Base-by-base conservation (phyloP, 2,888 invertebrate genomes). In the Odontocolon sp. region DNA sequence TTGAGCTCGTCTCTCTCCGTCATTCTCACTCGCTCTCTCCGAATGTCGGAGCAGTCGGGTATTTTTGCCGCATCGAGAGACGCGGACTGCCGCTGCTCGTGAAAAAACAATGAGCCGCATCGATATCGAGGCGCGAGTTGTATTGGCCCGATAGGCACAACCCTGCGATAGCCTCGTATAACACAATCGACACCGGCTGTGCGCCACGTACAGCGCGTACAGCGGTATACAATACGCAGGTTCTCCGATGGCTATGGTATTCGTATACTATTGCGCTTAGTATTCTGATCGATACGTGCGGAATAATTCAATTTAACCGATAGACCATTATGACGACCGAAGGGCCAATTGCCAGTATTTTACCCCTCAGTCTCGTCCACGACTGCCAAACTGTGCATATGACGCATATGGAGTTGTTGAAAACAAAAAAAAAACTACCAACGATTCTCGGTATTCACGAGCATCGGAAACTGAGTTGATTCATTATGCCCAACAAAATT, bases 291-390 rank as follows among this genome's bases (percentile, higher is more conserved):
- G 72, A 66, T 52, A 66, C 14, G 50, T 16, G n/a, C n/a, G n/a
- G 66, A 72, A 66, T 66, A 66, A 72, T 72, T 72, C 50, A 72
- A 72, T 72, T 59, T 40, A 66, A 72, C 52, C 42, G 52, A 72
- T 72, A 33, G 50, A 18, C 59, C 50, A 66, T 59, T 72, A 59
- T 59, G 40, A 57, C 42, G n/a, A 42, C 40, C 18, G 57, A 57
- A 40, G 21, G 21, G 5, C 21, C 5, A 8, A 26, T 14, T 57
- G n/a, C 21, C 21, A 33, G 26, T 38, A 47, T 64, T 71, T 71
- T 28, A 56, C 47, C 31, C 28, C 9, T 11, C 28, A 38, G 14
- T n/a, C n/a, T n/a, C n/a, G n/a, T n/a, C n/a, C 28, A 14, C 8
- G 11, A 50, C n/a, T 59, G 45, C 11, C 38, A 16, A 61, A 50